Conservation (phyloP, 2,888 invertebrate species). For the Drosophila maculinotata region DNA sequence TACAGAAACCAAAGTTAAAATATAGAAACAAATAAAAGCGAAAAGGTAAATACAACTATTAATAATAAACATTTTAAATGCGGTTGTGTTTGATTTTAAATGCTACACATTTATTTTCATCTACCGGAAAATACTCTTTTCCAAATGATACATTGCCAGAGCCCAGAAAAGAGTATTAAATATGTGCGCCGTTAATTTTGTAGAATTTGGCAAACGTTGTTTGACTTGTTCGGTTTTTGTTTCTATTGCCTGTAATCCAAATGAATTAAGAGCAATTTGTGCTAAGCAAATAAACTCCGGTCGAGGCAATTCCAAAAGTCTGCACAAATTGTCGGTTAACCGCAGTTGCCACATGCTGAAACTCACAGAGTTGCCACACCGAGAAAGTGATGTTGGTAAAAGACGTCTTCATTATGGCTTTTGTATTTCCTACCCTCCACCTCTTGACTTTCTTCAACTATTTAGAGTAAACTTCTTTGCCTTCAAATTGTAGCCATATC, state of each 20-base stretch:
- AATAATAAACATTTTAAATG: slow-evolving; percentile 74
- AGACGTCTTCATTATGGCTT: slow-evolving; percentile 68
- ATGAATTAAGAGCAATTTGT: slow-evolving; percentile 62
- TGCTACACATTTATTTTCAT: background rate
- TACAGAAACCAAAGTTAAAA: slow-evolving; percentile 45
- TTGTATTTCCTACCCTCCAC: background rate
- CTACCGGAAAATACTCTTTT: background rate
- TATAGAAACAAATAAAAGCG: slow-evolving; percentile 50
- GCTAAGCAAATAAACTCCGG: slow-evolving; percentile 52
- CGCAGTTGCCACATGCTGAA: slow-evolving; percentile 78
- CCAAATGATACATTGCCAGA: no score
- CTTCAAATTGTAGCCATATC: no score
- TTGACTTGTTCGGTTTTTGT: slow-evolving; percentile 19
- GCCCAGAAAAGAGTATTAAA: no score
- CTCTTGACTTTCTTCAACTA: slow-evolving; percentile 59
- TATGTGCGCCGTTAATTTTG: no score
- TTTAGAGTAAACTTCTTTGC: slow-evolving; percentile 68
- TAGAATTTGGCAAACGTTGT: slow-evolving; percentile 5
- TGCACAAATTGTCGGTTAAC: slow-evolving; percentile 77
- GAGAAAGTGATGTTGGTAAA: slow-evolving; percentile 30
- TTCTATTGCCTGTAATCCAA: slow-evolving; percentile 48
- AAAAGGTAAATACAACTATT: slow-evolving; percentile 70
- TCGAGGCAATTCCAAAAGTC: slow-evolving; percentile 58
- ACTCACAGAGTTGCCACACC: slow-evolving; percentile 48
- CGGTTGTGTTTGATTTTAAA: slow-evolving; percentile 25